Percentiles rank a stretch among this genome's conserved stretches.
Evolutionary conservation across 2,888 invertebrate genomes (phyloP).

Genomic region (Ochropleura plecta): DNA sequence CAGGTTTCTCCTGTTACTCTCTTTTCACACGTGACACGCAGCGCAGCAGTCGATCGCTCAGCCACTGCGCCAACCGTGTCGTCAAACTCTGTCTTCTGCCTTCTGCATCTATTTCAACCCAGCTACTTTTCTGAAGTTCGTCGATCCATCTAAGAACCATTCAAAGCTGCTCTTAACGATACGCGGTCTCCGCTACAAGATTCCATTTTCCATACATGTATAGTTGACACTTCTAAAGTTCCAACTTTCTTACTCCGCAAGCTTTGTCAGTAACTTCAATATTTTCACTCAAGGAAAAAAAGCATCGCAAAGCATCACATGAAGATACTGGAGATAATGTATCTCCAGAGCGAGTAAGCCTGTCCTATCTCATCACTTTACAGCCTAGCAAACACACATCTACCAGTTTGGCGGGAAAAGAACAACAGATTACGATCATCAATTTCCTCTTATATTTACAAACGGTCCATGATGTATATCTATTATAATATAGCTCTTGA

Average conservation of each 20-base stretch:
- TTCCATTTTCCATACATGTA: no score
- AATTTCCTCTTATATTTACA: not conserved
- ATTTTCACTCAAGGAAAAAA: not conserved
- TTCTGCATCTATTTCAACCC: not conserved
- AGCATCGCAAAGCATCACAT: not conserved
- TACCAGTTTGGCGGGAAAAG: not conserved
- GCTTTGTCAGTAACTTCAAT: not conserved
- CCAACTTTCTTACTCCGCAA: not conserved
- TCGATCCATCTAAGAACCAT: not conserved
- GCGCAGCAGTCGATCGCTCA: no score
- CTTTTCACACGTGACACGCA: no score
- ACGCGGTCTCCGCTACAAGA: not conserved
- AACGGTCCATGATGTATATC: no score
- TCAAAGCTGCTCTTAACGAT: not conserved
- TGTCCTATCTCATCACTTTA: constrained; percentile 19
- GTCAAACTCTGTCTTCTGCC: not conserved
- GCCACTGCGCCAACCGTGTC: no score
- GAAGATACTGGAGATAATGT: constrained; percentile 7
- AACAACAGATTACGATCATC: constrained; percentile 13
- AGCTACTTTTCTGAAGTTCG: not conserved
- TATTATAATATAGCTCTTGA: not conserved
- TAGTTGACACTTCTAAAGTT: no score
- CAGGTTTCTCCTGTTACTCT: no score
- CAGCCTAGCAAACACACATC: constrained; percentile 24
- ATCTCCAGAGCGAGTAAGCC: constrained; percentile 13